Percentiles rank a stretch among this genome's conserved stretches.
phyloP scores from a whole-genome alignment of 2,888 invertebrate species.

The Eupithecia insigniata region DNA sequence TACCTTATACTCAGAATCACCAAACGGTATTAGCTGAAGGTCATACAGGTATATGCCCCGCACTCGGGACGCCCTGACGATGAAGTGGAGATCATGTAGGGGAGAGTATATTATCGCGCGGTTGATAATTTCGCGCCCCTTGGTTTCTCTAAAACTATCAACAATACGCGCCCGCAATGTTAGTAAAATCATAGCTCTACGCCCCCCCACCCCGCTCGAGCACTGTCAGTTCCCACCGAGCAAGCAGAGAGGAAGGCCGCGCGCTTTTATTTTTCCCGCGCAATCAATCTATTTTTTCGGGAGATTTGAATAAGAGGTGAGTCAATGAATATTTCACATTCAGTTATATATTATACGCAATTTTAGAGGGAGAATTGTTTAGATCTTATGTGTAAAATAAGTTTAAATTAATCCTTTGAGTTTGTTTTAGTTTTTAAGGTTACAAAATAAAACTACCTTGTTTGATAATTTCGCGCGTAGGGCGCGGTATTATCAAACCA shows the following conservation, averaged over 20 bases:
- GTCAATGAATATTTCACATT: constrained; percentile 8
- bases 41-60: too few species aligned
- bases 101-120: too few species aligned
- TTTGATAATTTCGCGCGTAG: constrained; percentile 12
- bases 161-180: constrained; percentile 9
- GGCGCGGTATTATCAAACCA: constrained; percentile 13
- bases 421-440: constrained; percentile 12
- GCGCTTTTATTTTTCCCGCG: constrained; percentile 5
- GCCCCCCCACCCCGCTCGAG: constrained; percentile 7
- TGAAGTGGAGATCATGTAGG: too few species aligned
- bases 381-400: constrained; percentile 2
- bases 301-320: constrained; percentile 10
- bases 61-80: too few species aligned
- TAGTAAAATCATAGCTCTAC: constrained; percentile 8
- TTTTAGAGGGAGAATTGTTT: constrained; percentile 1
- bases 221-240: constrained; percentile 11
- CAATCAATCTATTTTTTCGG: constrained; percentile 8
- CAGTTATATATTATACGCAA: constrained; percentile 8
- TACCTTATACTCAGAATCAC: too few species aligned
- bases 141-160: constrained; percentile 12
- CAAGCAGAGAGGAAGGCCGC: constrained; percentile 4
- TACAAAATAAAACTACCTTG: constrained; percentile 12
- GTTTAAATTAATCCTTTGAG: constrained; percentile 4
- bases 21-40: too few species aligned
- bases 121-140: too few species aligned